A percentile compares a stretch with the other conserved stretches of the same genome.
These are phyloP conservation scores for Pandemis cinnamomeana DNA, from an alignment of 2,888 invertebrate genomes.

Conservation along the genomic window DNA sequence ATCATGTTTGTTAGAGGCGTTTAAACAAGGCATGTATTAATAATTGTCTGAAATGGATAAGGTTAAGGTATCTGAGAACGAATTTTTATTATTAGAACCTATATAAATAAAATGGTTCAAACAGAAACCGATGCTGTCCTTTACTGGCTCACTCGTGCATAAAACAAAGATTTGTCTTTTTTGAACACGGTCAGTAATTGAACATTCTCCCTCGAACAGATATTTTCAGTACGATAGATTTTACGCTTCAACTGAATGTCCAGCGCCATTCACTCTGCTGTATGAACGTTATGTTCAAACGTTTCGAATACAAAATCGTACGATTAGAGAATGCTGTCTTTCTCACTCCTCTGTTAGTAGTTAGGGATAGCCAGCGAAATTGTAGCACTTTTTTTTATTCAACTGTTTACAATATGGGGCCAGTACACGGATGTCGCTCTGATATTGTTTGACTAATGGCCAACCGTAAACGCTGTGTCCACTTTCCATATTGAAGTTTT, in stretches of 20 bases:
- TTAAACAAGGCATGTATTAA: not conserved
- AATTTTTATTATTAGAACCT: not conserved
- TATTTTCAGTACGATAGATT: conserved; percentile 46
- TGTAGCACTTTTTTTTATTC: conserved; percentile 29
- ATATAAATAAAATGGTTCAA: not conserved
- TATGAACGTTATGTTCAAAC: conserved; percentile 9
- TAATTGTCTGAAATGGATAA: not conserved
- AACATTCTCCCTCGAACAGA: conserved; percentile 42
- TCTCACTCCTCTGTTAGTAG: conserved; percentile 21
- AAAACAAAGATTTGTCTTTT: conserved; percentile 40
- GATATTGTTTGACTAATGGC: conserved; percentile 73
- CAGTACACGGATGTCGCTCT: conserved; percentile 53
- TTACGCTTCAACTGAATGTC: conserved; percentile 44
- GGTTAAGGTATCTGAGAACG: not conserved
- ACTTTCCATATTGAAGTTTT: conserved; percentile 67
- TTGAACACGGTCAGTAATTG: conserved; percentile 43
- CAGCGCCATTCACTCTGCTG: conserved; percentile 52
- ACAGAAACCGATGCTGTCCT: conserved; percentile 7
- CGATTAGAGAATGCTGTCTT: conserved; percentile 29
- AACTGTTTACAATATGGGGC: conserved; percentile 22
- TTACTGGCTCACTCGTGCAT: conserved; percentile 32
- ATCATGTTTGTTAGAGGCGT: not conserved
- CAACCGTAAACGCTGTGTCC: conserved; percentile 56
- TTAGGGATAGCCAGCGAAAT: conserved; percentile 30
- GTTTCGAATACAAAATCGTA: conserved; percentile 29